Conservation (phyloP, 2,888 invertebrate species). For the Volucella inanis region DNA sequence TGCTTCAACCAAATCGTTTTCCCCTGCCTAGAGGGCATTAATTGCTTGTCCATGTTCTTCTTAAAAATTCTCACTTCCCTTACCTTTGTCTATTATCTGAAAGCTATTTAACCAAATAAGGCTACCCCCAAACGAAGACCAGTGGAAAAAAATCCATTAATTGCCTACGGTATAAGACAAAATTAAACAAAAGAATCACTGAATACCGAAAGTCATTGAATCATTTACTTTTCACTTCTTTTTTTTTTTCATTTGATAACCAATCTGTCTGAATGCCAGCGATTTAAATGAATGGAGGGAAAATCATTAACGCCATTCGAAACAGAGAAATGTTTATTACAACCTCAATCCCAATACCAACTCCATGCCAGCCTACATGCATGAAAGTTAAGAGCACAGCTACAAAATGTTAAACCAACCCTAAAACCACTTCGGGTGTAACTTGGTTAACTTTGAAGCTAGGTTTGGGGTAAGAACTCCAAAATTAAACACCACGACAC, state of each 20-base stretch:
- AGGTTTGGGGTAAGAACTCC: constrained; percentile 26
- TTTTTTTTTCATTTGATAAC: constrained; percentile 48
- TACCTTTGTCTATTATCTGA: constrained; percentile 40
- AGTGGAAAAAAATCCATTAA: constrained; percentile 59
- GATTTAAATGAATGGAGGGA: constrained; percentile 57
- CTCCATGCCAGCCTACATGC: constrained; percentile 19
- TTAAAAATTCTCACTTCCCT: constrained; percentile 33
- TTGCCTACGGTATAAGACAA: constrained; percentile 63
- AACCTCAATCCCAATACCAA: neutral
- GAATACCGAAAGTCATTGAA: constrained; percentile 67
- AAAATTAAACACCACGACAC: constrained; percentile 74
- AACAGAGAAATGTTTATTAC: constrained; percentile 53
- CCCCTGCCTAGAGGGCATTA: constrained; percentile 42
- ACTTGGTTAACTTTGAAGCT: constrained; percentile 24
- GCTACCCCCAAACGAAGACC: constrained; percentile 20
- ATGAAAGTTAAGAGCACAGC: constrained; percentile 29
- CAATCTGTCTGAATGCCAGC: constrained; percentile 70
- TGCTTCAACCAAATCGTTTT: constrained; percentile 54
- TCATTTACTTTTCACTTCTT: constrained; percentile 49
- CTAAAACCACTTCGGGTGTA: constrained; percentile 63
- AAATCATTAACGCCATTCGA: constrained; percentile 74
- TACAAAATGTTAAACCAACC: constrained; percentile 62
- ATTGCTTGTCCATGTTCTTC: constrained; percentile 54
- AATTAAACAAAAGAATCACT: constrained; percentile 65
- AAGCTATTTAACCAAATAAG: constrained; percentile 70